These are phyloP conservation scores for Calliopum simillimum DNA, from an alignment of 2,888 invertebrate genomes.

Conservation along the genomic window DNA sequence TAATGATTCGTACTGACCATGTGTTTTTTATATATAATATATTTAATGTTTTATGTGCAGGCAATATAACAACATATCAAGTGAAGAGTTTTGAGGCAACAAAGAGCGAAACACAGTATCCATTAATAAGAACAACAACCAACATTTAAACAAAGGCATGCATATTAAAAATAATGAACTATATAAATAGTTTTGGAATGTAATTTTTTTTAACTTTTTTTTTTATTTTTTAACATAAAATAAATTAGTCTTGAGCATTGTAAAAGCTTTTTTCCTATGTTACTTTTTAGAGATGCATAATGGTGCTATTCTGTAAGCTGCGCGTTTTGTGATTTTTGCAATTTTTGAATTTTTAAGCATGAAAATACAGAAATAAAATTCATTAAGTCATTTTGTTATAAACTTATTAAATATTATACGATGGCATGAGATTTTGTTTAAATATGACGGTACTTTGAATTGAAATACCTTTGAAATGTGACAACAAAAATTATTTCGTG, in stretches of 20 bases:
- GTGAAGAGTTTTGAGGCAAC: neutral
- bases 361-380: conserved; percentile 26
- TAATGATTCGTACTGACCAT: too few relatives aligned
- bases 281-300: conserved; percentile 67
- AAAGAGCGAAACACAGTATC: neutral
- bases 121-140: neutral
- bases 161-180: conserved; percentile 11
- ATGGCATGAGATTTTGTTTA: conserved; percentile 38
- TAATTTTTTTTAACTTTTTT: conserved; percentile 29
- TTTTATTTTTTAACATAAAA: neutral
- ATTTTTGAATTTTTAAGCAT: conserved; percentile 23
- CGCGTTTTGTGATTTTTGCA: conserved; percentile 30
- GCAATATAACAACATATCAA: too few relatives aligned
- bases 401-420: neutral
- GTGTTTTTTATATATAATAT: too few relatives aligned
- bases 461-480: conserved; percentile 1
- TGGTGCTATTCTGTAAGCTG: conserved; percentile 68
- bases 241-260: neutral
- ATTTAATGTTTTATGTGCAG: too few relatives aligned
- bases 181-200: conserved; percentile 32
- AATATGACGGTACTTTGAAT: conserved; percentile 59
- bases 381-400: neutral
- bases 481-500: neutral
- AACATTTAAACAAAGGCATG: neutral
- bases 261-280: conserved; percentile 20